Evolutionary conservation across 1,140 invertebrate species (phyloP), one percentile per base, ranked within the genome.

Genomic region (Tribolium castaneum): DNA sequence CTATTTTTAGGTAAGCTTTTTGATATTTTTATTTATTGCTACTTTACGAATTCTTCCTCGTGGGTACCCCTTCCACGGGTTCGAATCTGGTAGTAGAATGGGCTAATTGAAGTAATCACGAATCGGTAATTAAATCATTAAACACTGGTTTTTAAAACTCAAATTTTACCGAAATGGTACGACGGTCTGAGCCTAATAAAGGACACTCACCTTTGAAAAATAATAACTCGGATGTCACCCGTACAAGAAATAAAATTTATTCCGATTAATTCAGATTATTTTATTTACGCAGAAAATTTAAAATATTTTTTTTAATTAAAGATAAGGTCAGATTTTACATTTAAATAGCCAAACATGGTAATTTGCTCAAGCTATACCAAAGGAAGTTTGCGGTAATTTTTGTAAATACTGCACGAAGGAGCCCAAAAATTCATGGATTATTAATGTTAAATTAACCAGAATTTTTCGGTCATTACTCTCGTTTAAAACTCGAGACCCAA

Each of bases 1-100:
- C 39, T 71, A 70, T 56, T 77, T 70, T 54, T 39, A 76, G 62
- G 50, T 77, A 49, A 70, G 76, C 22, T 71, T 71, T 70, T 50
- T 35, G 6, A 70, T 76, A 62, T 75, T 56, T 75, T 35, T 2
- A 19, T 56, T 59, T 39, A 9, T 76, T 25, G 25, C 12, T 66
- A 45, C 2, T 45, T 45, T 45, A 0, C 0, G 2, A 12, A 35
- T 39, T 34, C n/a, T 3, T 25, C 14, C 59, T 34, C 30, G 30
- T 66, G 59, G 13, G 35, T 59, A 22, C 59, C 59, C 59, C 59
- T 66, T 66, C 59, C 59, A 34, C 13, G 25, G 54, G 54, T 59
- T 45, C 2, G 16, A 19, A 25, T 25, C 5, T 19, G 19, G 9
- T 59, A 22, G 10, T 9, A 56, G 7, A 56, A 62, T n/a, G 39